Evolutionary conservation across 2,797 vertebrate genomes (phyloP).

Genomic region (Coluber constrictor): DNA sequence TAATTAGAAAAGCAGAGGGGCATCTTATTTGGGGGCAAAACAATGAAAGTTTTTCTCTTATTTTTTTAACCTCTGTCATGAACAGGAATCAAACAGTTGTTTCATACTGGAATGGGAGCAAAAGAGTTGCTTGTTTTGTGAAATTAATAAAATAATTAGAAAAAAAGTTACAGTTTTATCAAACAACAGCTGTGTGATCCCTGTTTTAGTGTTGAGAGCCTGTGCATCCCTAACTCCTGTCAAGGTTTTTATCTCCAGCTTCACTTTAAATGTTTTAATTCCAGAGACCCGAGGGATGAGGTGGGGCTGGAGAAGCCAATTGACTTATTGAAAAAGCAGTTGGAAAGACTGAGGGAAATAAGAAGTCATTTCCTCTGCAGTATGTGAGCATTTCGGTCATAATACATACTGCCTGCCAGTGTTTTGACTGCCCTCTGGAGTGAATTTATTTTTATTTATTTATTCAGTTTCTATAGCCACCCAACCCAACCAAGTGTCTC

Average conservation of each 20-base stretch:
- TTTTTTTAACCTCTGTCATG: not conserved
- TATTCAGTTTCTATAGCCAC: not conserved
- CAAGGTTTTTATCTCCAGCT: not conserved
- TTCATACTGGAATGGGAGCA: not conserved
- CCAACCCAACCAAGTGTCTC: not conserved
- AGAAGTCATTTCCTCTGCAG: constrained; percentile 6
- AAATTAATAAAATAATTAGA: not conserved
- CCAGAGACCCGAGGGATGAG: not conserved
- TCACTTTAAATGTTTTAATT: not conserved
- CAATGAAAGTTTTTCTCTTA: not conserved
- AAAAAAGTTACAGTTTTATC: not conserved
- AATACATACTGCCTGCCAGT: not conserved
- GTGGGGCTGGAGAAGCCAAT: not conserved
- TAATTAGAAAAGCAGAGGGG: not conserved
- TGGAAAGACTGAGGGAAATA: constrained; percentile 6
- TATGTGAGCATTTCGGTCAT: not conserved
- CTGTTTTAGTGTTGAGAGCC: not conserved
- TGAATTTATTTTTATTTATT: not conserved
- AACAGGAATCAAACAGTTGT: not conserved
- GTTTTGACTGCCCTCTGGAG: constrained; percentile 1
- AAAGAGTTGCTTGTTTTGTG: not conserved
- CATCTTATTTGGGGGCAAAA: not conserved
- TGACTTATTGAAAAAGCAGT: not conserved
- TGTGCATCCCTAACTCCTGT: not conserved
- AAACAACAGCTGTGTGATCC: not conserved